Conservation (phyloP, 2,888 invertebrate genomes). For the Steinernema carpocapsae region DNA sequence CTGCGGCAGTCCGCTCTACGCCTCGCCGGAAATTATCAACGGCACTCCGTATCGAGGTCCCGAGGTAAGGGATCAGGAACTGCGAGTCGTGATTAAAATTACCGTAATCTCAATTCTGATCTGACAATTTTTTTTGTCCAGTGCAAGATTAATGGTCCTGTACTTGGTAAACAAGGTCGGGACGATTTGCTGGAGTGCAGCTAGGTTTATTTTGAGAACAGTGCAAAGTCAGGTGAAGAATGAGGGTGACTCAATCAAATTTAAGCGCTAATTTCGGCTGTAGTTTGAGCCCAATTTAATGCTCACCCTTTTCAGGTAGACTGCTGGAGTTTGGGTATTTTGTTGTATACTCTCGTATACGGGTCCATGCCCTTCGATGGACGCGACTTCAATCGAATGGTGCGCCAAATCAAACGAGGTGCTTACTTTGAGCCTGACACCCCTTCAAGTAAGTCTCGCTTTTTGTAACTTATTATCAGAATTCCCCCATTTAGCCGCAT, state of each 20-base stretch:
- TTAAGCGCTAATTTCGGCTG: too few species aligned
- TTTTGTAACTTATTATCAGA: background rate
- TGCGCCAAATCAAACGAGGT: conserved; percentile 93
- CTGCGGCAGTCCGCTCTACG: conserved; percentile 73
- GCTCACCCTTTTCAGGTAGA: conserved; percentile 70
- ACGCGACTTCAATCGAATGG: conserved; percentile 93
- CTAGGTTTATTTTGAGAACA: too few species aligned
- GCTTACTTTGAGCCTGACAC: conserved; percentile 85
- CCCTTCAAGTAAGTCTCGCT: conserved; percentile 24
- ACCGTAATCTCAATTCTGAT: too few species aligned
- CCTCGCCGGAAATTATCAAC: conserved; percentile 71
- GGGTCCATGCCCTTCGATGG: conserved; percentile 99
- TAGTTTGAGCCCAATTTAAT: too few species aligned
- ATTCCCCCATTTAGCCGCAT: conserved; percentile 79
- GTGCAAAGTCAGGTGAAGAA: too few species aligned
- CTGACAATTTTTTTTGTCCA: too few species aligned
- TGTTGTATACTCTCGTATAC: conserved; percentile 95
- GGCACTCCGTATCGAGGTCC: conserved; percentile 81
- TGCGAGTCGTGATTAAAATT: too few species aligned
- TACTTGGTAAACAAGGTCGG: too few species aligned
- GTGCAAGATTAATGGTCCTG: too few species aligned
- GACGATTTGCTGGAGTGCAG: too few species aligned
- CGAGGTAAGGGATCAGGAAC: conserved; percentile 76
- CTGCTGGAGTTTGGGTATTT: conserved; percentile 87
- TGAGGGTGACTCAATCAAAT: too few species aligned